A percentile compares a stretch with the other conserved stretches of the same genome.
phyloP scores from a whole-genome alignment of 2,113 vertebrate species.

The Oreocharis arfaki region DNA sequence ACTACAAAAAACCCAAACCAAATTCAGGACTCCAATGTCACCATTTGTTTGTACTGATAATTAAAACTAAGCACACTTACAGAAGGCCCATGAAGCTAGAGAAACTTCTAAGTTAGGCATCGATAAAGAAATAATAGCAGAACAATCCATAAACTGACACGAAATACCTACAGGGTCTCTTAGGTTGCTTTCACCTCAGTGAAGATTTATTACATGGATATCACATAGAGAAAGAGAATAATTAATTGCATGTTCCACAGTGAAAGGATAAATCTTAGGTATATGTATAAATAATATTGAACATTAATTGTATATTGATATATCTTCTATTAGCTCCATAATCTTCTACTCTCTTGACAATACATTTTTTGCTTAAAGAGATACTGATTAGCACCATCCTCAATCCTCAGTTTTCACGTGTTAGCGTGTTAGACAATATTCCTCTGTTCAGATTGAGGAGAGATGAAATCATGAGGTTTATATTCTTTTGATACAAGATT shows the following conservation, averaged over 20 bases:
- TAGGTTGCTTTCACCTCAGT: background rate
- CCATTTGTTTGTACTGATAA: background rate
- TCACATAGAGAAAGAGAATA: background rate
- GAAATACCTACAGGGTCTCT: background rate
- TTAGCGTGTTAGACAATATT: background rate
- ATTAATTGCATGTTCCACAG: background rate
- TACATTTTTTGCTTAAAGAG: background rate
- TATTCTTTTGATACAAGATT: background rate
- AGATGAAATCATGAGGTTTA: background rate
- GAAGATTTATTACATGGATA: background rate
- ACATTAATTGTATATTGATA: background rate
- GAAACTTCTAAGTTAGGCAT: background rate
- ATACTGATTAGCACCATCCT: background rate
- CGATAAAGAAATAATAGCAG: background rate
- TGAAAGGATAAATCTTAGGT: background rate
- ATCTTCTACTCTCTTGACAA: background rate
- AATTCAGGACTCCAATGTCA: accelerated
- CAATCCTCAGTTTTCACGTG: background rate
- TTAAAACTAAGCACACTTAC: background rate
- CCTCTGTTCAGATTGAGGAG: background rate
- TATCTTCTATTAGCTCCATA: background rate
- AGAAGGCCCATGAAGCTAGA: background rate
- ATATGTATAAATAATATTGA: background rate
- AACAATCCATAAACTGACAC: background rate
- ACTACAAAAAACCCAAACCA: background rate